Evolutionary conservation across 2,113 vertebrate species (phyloP).

Genomic region (Oreotragus oreotragus): DNA sequence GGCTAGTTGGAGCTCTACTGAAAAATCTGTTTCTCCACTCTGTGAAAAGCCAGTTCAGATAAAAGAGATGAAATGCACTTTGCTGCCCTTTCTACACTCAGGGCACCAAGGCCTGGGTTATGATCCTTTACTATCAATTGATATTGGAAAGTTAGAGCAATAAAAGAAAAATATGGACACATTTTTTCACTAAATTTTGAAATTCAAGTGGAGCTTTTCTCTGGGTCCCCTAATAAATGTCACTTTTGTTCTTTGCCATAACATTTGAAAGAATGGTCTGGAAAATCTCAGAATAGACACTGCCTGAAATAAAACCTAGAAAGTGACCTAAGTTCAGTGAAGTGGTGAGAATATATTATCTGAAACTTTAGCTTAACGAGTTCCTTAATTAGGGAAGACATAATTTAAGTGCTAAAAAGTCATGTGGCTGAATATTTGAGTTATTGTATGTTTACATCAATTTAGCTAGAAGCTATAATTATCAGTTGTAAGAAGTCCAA

Average conservation of each 20-base stretch:
- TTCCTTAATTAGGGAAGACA: slow-evolving; percentile 55
- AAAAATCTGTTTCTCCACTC: not conserved
- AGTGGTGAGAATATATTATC: slow-evolving; percentile 42
- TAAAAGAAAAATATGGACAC: not conserved
- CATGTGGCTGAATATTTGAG: slow-evolving; percentile 32
- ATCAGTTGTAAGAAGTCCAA: slow-evolving; percentile 46
- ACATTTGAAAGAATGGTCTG: slow-evolving; percentile 27
- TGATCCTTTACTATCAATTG: not conserved
- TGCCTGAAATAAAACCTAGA: slow-evolving; percentile 36
- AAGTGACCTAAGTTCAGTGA: slow-evolving; percentile 38
- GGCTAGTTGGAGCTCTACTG: not conserved
- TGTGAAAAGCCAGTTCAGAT: not conserved
- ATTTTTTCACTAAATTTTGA: not conserved
- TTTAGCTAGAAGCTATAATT: slow-evolving; percentile 52
- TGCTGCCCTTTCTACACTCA: not conserved
- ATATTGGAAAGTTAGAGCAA: not conserved
- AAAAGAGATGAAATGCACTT: not conserved
- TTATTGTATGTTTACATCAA: slow-evolving; percentile 53
- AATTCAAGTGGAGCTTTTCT: not conserved
- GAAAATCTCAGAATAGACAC: slow-evolving; percentile 33
- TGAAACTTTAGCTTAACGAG: slow-evolving; percentile 52
- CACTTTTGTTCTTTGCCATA: slow-evolving; percentile 15
- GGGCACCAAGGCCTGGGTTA: not conserved
- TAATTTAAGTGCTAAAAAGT: slow-evolving; percentile 55
- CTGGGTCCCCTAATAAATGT: not conserved